Base-by-base conservation (phyloP, 2,888 invertebrate species). In the Ormyrus labotus region DNA sequence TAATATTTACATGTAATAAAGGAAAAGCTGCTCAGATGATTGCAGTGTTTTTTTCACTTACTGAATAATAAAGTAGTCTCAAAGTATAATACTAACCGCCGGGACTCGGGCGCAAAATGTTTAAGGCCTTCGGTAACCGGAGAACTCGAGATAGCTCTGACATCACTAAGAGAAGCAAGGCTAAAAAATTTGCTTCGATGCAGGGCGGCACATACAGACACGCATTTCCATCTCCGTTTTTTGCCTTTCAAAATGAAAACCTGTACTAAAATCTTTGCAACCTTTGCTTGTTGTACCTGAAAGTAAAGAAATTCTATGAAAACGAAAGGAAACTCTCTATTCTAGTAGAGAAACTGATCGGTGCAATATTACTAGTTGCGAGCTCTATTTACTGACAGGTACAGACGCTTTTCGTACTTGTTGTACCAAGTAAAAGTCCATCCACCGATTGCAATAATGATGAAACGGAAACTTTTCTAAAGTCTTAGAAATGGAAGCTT, bases 141-240 rank as follows among this genome's bases (percentile, higher is more conserved):
- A 70, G 58, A 75, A 75, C 68, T 69, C 64, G 64, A 74, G 63
- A 51, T 79, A 58, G 58, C 64, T 79, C 79, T 79, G 50, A 34
- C 34, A 79, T 74, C 48, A 78, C 60, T 55, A 65, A 71, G 65
- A 19, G 45, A 65, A 50, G 47, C 11, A 71, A 71, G 58, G n/a
- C 51, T 64, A 34, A 34, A 34, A 34, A 34, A 34, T 68, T 68
- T 61, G 19, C 45, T 6, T 65, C 13, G 13, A 47, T 10, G 34
- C 10, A 74, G 53, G 13, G 67, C 50, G n/a, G 71, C 45, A 68
- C 69, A 68, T 45, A 69, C 50, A 34, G 34, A 34, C 34, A 34
- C 34, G 34, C 34, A 34, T 19, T 50, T 68, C 53, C 53, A 68
- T 47, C 50, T 68, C 60, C 13, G 53, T 68, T 68, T 60, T 68